These are phyloP conservation scores for Columba guinea DNA, from an alignment of 2,797 vertebrate species.

Conservation along the genomic window DNA sequence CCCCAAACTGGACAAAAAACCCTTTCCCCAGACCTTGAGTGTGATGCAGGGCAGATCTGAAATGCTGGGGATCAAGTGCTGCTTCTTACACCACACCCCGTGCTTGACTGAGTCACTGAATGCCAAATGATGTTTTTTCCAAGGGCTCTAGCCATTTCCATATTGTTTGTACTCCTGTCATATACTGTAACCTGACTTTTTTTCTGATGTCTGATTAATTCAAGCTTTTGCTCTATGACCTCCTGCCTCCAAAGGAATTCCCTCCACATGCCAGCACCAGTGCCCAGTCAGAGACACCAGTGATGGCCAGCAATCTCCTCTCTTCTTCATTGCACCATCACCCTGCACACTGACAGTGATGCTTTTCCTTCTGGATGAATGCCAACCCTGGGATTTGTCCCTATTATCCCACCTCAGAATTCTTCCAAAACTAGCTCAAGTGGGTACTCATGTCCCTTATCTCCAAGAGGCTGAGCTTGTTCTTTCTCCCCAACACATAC, in stretches of 20 bases:
- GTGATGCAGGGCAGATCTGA: not conserved
- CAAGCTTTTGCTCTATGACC: not conserved
- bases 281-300: rapidly evolving
- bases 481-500: not conserved
- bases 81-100: not conserved
- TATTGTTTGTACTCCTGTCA: not conserved
- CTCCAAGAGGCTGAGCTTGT: not conserved
- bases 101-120: rapidly evolving
- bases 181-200: not conserved
- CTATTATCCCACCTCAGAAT: not conserved
- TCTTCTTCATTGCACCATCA: not conserved
- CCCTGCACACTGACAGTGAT: not conserved
- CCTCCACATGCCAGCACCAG: rapidly evolving
- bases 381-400: not conserved
- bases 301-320: not conserved
- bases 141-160: not conserved
- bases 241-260: not conserved
- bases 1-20: rapidly evolving
- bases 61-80: not conserved
- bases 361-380: not conserved
- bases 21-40: not conserved
- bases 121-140: not conserved
- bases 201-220: not conserved
- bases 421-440: not conserved
- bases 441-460: not conserved